Evolutionary conservation across 2,888 invertebrate genomes (phyloP).

Genomic region (Drosophila vallismaia): DNA sequence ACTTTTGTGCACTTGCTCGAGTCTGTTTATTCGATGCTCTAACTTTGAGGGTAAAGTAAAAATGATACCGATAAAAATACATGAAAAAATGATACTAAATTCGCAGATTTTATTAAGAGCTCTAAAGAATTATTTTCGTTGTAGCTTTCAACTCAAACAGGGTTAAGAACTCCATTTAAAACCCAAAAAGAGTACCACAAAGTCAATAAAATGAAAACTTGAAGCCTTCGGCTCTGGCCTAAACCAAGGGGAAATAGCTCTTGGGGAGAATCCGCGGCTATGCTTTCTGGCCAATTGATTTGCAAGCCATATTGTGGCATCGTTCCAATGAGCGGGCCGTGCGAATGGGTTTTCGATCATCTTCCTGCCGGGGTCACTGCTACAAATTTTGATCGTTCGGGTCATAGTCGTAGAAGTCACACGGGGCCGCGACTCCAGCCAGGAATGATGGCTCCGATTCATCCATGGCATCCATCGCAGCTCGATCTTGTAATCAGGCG

Average conservation of each 20-base stretch:
- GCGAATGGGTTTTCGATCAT: constrained; percentile 73
- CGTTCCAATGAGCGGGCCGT: constrained; percentile 76
- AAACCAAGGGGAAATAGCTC: constrained; percentile 11
- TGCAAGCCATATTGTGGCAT: constrained; percentile 72
- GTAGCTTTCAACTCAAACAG: neutral
- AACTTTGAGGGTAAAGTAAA: neutral
- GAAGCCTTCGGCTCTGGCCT: constrained; percentile 14
- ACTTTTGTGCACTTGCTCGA: constrained; percentile 73
- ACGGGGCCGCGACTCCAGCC: constrained; percentile 47
- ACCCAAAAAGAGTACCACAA: neutral
- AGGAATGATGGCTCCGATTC: constrained; percentile 11
- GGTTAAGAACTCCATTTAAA: neutral
- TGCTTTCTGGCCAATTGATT: constrained; percentile 75
- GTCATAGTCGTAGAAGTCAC: constrained; percentile 73
- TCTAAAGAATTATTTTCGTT: no score
- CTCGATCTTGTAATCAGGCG: constrained; percentile 77
- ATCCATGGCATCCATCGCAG: constrained; percentile 4
- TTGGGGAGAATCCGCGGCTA: constrained; percentile 48
- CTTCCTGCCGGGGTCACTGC: constrained; percentile 68
- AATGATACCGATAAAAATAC: no score
- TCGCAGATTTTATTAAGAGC: no score
- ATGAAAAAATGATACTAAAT: no score
- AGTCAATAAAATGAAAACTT: neutral
- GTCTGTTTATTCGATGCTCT: constrained; percentile 35
- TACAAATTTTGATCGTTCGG: constrained; percentile 81